Conservation (phyloP, 1,140 invertebrate species). For the Drosophila funebris region DNA sequence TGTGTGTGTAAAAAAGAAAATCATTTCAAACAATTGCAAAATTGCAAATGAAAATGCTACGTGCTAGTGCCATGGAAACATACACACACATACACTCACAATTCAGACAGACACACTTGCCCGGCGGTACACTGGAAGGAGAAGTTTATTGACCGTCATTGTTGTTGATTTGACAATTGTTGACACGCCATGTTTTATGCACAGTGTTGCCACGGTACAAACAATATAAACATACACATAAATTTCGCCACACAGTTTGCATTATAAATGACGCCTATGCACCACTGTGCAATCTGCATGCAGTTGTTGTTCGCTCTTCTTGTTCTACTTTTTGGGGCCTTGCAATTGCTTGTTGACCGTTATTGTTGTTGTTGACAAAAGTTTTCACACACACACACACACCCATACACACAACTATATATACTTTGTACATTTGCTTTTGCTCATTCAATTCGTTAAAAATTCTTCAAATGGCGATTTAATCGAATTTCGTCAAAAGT, state of each 20-base stretch:
- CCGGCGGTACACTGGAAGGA: slow-evolving; percentile 32
- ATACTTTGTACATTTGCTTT: slow-evolving; percentile 15
- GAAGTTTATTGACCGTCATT: slow-evolving; percentile 80
- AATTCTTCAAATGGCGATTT: slow-evolving; percentile 34
- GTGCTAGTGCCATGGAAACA: slow-evolving; percentile 43
- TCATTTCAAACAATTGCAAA: slow-evolving; percentile 67
- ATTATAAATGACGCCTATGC: slow-evolving; percentile 16
- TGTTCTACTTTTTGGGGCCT: slow-evolving; percentile 45
- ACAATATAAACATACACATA: slow-evolving; percentile 10
- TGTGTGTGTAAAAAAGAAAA: slow-evolving; percentile 38
- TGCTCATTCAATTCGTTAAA: slow-evolving; percentile 32
- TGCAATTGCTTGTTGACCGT: slow-evolving; percentile 47
- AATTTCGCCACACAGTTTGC: slow-evolving; percentile 11
- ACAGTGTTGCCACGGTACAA: slow-evolving; percentile 35
- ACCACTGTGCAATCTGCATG: slow-evolving; percentile 39
- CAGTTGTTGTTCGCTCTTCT: slow-evolving; percentile 32
- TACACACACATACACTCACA: slow-evolving; percentile 4
- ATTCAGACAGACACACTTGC: not conserved
- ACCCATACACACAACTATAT: not conserved
- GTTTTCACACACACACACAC: slow-evolving; percentile 1
- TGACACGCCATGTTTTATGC: slow-evolving; percentile 60
- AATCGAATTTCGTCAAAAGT: slow-evolving; percentile 28
- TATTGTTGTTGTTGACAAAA: slow-evolving; percentile 42
- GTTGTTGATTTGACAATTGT: slow-evolving; percentile 75
- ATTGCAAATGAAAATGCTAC: slow-evolving; percentile 64